Percentiles rank a stretch among this genome's conserved stretches.
These are phyloP conservation scores for Nasonia oneida DNA, from an alignment of 2,888 invertebrate genomes.

Conservation along the genomic window DNA sequence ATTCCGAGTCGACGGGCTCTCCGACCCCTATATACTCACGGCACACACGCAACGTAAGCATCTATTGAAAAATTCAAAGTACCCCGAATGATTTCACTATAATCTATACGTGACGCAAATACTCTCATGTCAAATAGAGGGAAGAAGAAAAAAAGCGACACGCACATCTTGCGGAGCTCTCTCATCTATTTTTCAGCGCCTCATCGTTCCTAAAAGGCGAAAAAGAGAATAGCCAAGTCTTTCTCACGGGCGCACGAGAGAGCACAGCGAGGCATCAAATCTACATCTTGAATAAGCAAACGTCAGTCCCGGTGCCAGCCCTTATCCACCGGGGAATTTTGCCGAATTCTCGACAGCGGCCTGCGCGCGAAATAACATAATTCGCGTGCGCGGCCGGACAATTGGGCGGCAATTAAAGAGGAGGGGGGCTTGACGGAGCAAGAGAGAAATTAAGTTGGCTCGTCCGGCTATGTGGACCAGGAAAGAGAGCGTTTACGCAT, in stretches of 20 bases:
- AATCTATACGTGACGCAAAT: too few relatives aligned
- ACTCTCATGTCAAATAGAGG: too few relatives aligned
- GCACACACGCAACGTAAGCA: too few relatives aligned
- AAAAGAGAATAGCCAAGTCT: background rate
- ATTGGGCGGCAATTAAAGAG: slow-evolving; percentile 78
- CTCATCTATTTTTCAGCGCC: slow-evolving; percentile 41
- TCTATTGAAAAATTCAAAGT: too few relatives aligned
- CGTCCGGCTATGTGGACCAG: slow-evolving; percentile 66
- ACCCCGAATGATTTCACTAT: too few relatives aligned
- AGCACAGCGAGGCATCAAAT: slow-evolving; percentile 53
- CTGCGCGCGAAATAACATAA: slow-evolving; percentile 73
- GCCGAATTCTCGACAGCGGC: background rate
- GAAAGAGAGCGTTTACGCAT: slow-evolving; percentile 74
- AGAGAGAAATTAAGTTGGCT: slow-evolving; percentile 74
- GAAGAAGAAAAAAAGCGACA: too few relatives aligned
- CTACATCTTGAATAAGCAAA: slow-evolving; percentile 60
- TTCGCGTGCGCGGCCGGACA: slow-evolving; percentile 73
- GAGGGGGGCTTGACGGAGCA: slow-evolving; percentile 53
- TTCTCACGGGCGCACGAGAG: too few relatives aligned
- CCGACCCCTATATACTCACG: too few relatives aligned
- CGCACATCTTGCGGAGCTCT: background rate
- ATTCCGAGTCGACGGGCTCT: background rate
- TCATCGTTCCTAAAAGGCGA: background rate
- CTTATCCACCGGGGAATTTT: background rate
- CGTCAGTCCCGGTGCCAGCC: slow-evolving; percentile 15